Evolutionary conservation across 2,113 vertebrate species (phyloP).

Genomic region (Stictonetta naevosa): DNA sequence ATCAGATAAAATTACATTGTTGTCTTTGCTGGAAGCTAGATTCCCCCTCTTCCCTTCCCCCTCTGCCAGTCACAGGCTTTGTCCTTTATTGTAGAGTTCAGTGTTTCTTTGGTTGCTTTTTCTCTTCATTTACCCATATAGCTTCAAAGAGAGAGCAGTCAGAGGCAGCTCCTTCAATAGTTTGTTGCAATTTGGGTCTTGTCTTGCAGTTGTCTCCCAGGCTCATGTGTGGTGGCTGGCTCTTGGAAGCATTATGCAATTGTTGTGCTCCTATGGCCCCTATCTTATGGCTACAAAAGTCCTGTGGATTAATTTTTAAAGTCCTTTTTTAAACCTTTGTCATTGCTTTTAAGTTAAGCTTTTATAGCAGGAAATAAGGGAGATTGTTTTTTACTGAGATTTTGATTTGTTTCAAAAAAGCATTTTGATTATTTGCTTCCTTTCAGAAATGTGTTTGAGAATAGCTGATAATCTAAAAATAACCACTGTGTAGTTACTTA

Average conservation of each 20-base stretch:
- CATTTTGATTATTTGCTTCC: not conserved
- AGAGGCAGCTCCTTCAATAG: constrained; percentile 23
- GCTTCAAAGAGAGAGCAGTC: constrained; percentile 22
- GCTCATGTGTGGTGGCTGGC: not conserved
- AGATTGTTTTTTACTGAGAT: not conserved
- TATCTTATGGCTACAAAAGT: not conserved
- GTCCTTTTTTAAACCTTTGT: not conserved
- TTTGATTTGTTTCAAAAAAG: not conserved
- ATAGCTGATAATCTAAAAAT: not conserved
- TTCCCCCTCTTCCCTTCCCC: constrained; percentile 23
- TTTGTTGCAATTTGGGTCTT: constrained; percentile 24
- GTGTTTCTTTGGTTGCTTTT: constrained; percentile 28
- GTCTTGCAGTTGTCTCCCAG: not conserved
- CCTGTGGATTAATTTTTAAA: not conserved
- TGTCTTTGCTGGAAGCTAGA: constrained; percentile 56
- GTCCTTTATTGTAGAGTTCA: constrained; percentile 47
- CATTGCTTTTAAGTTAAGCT: not conserved
- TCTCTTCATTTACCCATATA: constrained; percentile 21
- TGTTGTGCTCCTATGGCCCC: not conserved
- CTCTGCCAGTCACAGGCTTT: not conserved
- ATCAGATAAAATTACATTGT: constrained; percentile 47
- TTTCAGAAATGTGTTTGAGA: not conserved
- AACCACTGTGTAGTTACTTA: not conserved
- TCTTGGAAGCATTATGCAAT: not conserved
- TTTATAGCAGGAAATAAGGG: not conserved